Base-by-base conservation (phyloP, 2,113 vertebrate species). In the Lepus americanus region DNA sequence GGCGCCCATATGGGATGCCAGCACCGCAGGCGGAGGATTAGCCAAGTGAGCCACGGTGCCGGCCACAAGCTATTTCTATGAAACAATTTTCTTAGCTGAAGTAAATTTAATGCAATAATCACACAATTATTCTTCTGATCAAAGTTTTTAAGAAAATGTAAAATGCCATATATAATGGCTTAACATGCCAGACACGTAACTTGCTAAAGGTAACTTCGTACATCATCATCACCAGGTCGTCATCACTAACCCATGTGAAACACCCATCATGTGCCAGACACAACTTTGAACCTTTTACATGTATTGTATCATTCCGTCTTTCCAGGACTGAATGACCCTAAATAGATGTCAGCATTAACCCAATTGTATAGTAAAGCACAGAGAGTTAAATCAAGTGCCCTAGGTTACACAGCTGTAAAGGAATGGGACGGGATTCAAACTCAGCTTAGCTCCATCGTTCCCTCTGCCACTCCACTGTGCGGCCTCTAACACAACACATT, bases 81-180 rank as follows among this genome's bases (percentile, higher is more conserved):
- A 87, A 87, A 76, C 12, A 74, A 13, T 77, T 39, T 93, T 95
- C 31, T 92, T 87, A 70, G 87, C 14, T 87, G 51, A 39, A 74
- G 31, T 31, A 49, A 17, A 11, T 69, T 83, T 89, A 36, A 64
- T 69, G 77, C 10, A 80, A 14, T 82, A 89, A 89, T 70, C 87
- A 87, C 20, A 61, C 1, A 80, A 49, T 63, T 87, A 84, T 44
- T 59, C 16, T 81, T 93, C 49, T 92, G 31, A 83, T 55, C 69
- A 69, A 91, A 96, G 11, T 89, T 86, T 73, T 59, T 76, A 92
- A 72, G 16, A 87, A 63, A 77, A 82, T 70, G n/a, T 17, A 74
- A 69, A 84, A 87, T 2, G 59, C 29, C 79, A 49, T 33, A 87
- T 39, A 51, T 53, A 76, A 70, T 73, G 27, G 39, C 53, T 74